phyloP scores from a whole-genome alignment of 2,797 vertebrate genomes.

The Hydrophis major region DNA sequence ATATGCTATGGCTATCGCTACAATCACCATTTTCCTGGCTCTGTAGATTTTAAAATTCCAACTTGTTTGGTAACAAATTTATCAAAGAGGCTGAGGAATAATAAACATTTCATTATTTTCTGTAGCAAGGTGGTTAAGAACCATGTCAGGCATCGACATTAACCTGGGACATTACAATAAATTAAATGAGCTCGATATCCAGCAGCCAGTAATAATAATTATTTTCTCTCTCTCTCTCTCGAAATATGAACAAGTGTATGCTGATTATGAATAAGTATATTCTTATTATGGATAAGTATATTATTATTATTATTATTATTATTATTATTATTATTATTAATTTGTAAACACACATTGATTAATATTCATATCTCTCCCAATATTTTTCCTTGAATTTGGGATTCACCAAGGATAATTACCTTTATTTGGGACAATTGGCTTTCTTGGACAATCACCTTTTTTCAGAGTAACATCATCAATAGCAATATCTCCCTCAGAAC shows the following conservation, averaged over 20 bases:
- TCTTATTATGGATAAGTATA: neutral
- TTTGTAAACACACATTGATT: neutral
- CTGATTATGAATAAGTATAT: neutral
- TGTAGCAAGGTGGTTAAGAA: neutral
- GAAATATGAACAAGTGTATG: neutral
- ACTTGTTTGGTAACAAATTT: neutral
- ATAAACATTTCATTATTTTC: neutral
- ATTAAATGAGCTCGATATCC: neutral
- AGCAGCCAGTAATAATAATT: neutral
- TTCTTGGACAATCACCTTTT: conserved; percentile 86
- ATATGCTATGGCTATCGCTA: neutral
- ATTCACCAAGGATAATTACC: conserved; percentile 29
- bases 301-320: neutral
- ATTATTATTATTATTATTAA: neutral
- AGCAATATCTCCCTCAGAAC: conserved; percentile 94
- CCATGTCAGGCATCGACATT: neutral
- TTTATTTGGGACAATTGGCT: conserved; percentile 72
- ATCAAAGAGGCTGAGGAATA: neutral
- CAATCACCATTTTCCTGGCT: neutral
- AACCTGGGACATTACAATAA: neutral
- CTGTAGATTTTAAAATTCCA: neutral
- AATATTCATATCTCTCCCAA: neutral
- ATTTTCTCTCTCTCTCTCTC: neutral
- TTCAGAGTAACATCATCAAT: conserved; percentile 94
- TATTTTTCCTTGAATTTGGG: neutral